Conservation (phyloP, 2,888 invertebrate species). For the Yponomeuta cagnagella region DNA sequence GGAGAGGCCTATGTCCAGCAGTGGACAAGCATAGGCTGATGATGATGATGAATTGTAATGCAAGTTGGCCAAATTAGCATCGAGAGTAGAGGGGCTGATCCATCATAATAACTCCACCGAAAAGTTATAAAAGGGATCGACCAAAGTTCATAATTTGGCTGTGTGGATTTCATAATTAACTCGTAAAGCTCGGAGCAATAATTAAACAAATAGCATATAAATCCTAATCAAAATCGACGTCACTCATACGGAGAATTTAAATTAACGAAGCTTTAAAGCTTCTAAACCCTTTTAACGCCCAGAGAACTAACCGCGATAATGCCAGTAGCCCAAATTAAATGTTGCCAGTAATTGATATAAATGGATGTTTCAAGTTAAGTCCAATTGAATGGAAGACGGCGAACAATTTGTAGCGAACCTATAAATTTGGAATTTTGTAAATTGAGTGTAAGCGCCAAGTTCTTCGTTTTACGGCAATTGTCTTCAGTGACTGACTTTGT, state of each 20-base stretch:
- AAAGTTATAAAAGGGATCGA: not conserved
- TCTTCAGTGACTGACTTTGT: not conserved
- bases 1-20: too few species aligned
- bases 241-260: constrained; percentile 34
- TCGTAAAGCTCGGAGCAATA: constrained; percentile 4
- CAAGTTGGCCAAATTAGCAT: too few species aligned
- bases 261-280: constrained; percentile 52
- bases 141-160: not conserved
- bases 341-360: constrained; percentile 67
- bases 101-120: too few species aligned
- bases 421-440: constrained; percentile 14
- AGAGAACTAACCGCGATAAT: constrained; percentile 49
- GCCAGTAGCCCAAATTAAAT: constrained; percentile 66
- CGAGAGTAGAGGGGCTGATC: too few species aligned
- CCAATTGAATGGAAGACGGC: constrained; percentile 52
- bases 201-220: constrained; percentile 31
- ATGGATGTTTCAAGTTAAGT: constrained; percentile 69
- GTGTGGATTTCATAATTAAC: constrained; percentile 18
- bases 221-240: constrained; percentile 45
- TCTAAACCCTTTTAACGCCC: constrained; percentile 47
- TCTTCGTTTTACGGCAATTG: not conserved
- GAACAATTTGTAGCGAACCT: constrained; percentile 37
- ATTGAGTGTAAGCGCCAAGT: constrained; percentile 7
- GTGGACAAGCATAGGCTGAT: too few species aligned
- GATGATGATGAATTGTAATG: too few species aligned